phyloP scores from a whole-genome alignment of 2,113 vertebrate genomes.

The Vulpes lagopus region DNA sequence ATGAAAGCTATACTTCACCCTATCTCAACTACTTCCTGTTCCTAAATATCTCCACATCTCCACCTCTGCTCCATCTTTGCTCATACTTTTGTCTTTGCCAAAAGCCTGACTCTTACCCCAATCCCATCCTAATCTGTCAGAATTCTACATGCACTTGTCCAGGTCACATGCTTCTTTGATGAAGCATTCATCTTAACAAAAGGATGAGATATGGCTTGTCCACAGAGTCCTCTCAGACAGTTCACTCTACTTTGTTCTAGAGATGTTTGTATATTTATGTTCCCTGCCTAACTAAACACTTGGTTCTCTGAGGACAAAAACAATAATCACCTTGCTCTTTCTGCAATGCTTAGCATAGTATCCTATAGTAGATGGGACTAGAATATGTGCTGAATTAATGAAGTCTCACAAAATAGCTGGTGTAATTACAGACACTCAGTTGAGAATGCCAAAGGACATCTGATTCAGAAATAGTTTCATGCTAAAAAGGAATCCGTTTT shows the following conservation, averaged over 20 bases:
- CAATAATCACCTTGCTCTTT: constrained; percentile 1
- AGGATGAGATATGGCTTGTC: neutral
- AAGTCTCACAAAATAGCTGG: constrained; percentile 32
- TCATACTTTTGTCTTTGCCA: neutral
- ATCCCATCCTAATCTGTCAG: neutral
- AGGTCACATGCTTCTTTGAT: neutral
- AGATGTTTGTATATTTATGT: neutral
- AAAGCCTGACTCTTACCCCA: neutral
- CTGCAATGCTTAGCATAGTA: neutral
- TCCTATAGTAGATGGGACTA: neutral
- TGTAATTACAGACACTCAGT: neutral
- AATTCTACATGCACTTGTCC: neutral
- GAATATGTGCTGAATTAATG: neutral
- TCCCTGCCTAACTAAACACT: neutral
- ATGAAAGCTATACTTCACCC: neutral
- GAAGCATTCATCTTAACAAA: neutral
- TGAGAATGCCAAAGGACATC: constrained; percentile 36
- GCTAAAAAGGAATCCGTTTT: neutral
- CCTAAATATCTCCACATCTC: neutral
- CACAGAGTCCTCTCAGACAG: neutral
- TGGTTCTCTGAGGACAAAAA: neutral
- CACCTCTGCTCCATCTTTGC: neutral
- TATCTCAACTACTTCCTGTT: neutral
- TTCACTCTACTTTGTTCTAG: constrained; percentile 22
- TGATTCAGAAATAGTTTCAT: constrained; percentile 25